These are phyloP conservation scores for Daboia siamensis DNA, from an alignment of 2,113 vertebrate genomes.

Conservation along the genomic window DNA sequence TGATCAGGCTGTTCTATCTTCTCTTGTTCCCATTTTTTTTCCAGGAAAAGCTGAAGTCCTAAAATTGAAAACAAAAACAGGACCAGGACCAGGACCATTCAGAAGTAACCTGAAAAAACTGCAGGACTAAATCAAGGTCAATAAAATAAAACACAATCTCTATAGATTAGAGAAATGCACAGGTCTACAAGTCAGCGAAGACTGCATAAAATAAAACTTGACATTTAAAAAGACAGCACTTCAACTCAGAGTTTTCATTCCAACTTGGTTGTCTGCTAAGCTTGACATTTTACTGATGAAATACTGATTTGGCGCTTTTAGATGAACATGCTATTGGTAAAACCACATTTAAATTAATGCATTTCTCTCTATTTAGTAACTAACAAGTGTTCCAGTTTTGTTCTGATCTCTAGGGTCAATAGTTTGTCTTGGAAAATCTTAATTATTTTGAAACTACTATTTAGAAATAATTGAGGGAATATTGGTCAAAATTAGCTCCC, in stretches of 20 bases:
- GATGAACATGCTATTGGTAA: background rate
- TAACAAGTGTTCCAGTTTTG: background rate
- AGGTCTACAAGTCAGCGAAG: background rate
- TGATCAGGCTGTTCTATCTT: background rate
- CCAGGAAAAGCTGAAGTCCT: background rate
- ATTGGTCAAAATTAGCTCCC: background rate
- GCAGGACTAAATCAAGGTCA: background rate
- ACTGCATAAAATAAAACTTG: background rate
- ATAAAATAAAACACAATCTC: background rate
- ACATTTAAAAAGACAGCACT: conserved; percentile 16
- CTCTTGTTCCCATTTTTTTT: background rate
- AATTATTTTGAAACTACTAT: background rate
- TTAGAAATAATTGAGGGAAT: background rate
- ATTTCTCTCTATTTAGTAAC: background rate
- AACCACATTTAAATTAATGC: background rate
- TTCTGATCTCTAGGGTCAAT: background rate
- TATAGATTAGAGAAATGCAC: background rate
- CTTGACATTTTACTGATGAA: background rate
- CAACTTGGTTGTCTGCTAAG: background rate
- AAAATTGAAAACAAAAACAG: background rate
- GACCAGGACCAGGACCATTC: background rate
- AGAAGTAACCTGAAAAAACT: background rate
- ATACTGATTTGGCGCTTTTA: background rate
- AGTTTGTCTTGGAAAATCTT: background rate
- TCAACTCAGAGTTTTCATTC: conserved; percentile 16